These are phyloP conservation scores for Turritopsis dohrnii DNA, from an alignment of 30 jellyfish, hydroid and myxozoan genomes.

Conservation along the genomic window DNA sequence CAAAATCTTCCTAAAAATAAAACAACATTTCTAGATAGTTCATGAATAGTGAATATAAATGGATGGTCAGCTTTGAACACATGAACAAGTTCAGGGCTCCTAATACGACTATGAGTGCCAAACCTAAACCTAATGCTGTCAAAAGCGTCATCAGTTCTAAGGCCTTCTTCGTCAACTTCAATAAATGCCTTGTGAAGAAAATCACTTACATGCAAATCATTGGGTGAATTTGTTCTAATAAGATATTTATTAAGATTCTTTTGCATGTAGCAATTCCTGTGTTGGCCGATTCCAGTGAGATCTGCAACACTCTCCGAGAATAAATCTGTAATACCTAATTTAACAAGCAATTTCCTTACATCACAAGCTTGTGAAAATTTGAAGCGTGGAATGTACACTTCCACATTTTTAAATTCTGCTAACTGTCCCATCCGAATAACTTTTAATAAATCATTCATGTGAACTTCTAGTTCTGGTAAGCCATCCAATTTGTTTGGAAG, in stretches of 20 bases:
- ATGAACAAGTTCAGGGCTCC: conserved; percentile 5
- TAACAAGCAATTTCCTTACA: conserved; percentile 24
- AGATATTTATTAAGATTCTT: no score
- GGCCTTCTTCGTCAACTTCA: conserved; percentile 79
- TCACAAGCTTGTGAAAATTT: conserved; percentile 38
- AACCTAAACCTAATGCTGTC: no score
- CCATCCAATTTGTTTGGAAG: conserved; percentile 51
- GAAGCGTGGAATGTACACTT: conserved; percentile 61
- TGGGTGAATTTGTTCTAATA: conserved; percentile 20
- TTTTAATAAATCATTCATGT: background rate
- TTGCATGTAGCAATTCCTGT: no score
- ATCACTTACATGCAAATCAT: conserved; percentile 45
- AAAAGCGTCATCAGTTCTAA: conserved; percentile 82
- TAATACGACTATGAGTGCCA: no score
- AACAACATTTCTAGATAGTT: conserved; percentile 23
- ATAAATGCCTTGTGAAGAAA: conserved; percentile 84
- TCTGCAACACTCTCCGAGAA: conserved; percentile 57
- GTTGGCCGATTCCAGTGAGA: conserved; percentile 58
- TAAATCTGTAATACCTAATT: conserved; percentile 56
- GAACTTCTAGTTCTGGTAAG: conserved; percentile 26
- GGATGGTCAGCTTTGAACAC: conserved; percentile 78
- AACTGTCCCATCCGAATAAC: conserved; percentile 12
- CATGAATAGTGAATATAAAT: conserved; percentile 58
- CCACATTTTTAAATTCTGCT: conserved; percentile 18
- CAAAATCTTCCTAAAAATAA: conserved; percentile 65